A percentile compares a stretch with the other conserved stretches of the same genome.
Conservation (phyloP, 2,888 invertebrate species). For the Spilosoma lubricipeda region DNA sequence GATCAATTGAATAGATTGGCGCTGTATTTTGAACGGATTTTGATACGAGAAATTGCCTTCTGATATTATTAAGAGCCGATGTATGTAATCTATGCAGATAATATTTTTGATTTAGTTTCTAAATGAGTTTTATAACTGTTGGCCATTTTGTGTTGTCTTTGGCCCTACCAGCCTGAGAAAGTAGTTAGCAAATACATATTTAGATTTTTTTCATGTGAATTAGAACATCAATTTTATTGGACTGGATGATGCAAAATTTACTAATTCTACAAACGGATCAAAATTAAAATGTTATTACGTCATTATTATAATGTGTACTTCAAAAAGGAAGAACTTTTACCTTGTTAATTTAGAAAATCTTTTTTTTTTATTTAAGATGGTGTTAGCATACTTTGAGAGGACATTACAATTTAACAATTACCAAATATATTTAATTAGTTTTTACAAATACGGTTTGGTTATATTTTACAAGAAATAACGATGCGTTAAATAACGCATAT, state of each 20-base stretch:
- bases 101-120: conserved; percentile 17
- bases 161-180: neutral
- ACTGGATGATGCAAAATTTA: neutral
- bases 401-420: too few species aligned
- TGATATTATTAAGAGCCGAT: conserved; percentile 15
- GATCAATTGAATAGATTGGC: too few species aligned
- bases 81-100: conserved; percentile 20
- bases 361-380: too few species aligned
- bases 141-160: neutral
- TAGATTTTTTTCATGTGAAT: neutral
- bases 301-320: too few species aligned
- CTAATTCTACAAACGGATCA: too few species aligned
- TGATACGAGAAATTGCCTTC: too few species aligned
- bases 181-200: neutral
- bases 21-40: too few species aligned
- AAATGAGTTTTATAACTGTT: conserved; percentile 27
- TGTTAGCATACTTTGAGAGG: too few species aligned
- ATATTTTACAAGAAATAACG: neutral
- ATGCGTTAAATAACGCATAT: neutral
- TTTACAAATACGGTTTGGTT: neutral
- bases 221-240: neutral
- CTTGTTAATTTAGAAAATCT: too few species aligned
- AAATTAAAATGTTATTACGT: too few species aligned
- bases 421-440: too few species aligned
- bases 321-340: too few species aligned